These are phyloP conservation scores for Thamnaconus septentrionalis DNA, from an alignment of 2,113 vertebrate species.

Conservation along the genomic window DNA sequence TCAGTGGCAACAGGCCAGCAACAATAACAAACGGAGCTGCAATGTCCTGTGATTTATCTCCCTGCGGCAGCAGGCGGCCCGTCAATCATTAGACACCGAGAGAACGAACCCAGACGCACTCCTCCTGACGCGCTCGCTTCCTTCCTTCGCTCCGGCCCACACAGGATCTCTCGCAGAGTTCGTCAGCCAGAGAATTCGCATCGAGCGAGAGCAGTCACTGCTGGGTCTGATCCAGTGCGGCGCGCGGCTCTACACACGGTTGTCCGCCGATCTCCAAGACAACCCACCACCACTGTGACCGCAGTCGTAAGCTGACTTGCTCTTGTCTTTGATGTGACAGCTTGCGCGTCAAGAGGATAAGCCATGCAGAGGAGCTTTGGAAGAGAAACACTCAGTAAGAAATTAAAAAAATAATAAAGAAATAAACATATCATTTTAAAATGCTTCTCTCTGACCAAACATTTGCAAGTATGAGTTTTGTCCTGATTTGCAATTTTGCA, in stretches of 20 bases:
- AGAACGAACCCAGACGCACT: background rate
- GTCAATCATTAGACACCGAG: constrained; percentile 28
- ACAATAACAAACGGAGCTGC: background rate
- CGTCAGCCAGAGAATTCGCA: constrained; percentile 49
- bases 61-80: constrained; percentile 13
- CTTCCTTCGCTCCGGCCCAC: background rate
- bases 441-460: too few species aligned
- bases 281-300: too few species aligned
- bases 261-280: too few species aligned
- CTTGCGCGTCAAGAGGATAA: constrained; percentile 42
- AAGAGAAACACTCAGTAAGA: constrained; percentile 38
- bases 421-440: background rate
- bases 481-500: too few species aligned
- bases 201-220: constrained; percentile 38
- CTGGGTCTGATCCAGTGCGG: constrained; percentile 47
- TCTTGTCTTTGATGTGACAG: constrained; percentile 24
- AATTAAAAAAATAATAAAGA: background rate
- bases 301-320: background rate
- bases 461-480: too few species aligned
- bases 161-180: constrained; percentile 38
- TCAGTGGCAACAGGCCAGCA: constrained; percentile 13
- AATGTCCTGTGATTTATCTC: too few species aligned
- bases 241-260: constrained; percentile 49
- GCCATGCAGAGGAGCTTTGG: constrained; percentile 49
- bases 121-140: constrained; percentile 3